phyloP scores from a whole-genome alignment of 1,140 invertebrate genomes.

The Drosophila insularis region DNA sequence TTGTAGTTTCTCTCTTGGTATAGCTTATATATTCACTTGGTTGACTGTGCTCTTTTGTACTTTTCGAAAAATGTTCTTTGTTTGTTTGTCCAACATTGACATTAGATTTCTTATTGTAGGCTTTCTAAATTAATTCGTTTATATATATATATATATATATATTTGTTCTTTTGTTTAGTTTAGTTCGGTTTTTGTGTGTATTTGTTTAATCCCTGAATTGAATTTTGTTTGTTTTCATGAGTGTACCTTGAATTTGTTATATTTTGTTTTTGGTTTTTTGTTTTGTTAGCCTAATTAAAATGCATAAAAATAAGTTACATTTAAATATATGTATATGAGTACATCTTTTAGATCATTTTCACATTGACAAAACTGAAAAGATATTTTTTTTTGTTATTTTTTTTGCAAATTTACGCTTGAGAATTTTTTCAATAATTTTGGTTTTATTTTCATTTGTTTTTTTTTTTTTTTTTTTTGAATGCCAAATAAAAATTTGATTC shows the following conservation, averaged over 20 bases:
- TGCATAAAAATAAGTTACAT: conserved; percentile 75
- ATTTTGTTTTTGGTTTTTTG: conserved; percentile 11
- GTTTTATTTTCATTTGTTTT: conserved; percentile 45
- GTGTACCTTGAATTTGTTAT: conserved; percentile 58
- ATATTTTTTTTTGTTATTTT: conserved; percentile 37
- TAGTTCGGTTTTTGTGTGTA: conserved; percentile 31
- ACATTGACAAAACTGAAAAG: conserved; percentile 67
- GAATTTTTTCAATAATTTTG: conserved; percentile 46
- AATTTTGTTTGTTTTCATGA: conserved; percentile 78
- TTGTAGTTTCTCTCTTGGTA: conserved; percentile 36
- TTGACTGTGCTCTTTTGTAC: conserved; percentile 69
- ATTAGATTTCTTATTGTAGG: conserved; percentile 42
- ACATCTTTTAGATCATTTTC: conserved; percentile 73
- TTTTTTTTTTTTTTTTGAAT: conserved; percentile 33
- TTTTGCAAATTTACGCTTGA: conserved; percentile 38
- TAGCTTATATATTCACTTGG: conserved; percentile 45
- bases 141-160: conserved; percentile 35
- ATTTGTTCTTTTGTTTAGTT: conserved; percentile 35
- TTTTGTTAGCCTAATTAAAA: conserved; percentile 77
- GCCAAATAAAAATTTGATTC: conserved; percentile 39
- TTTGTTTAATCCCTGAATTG: conserved; percentile 76
- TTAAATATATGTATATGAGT: conserved; percentile 56
- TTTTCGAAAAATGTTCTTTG: conserved; percentile 62
- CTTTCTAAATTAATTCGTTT: conserved; percentile 18
- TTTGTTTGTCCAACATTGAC: conserved; percentile 60